Percentiles rank a stretch among this genome's conserved stretches.
phyloP scores from a whole-genome alignment of 1,140 invertebrate genomes.

The Caerostris darwini region DNA sequence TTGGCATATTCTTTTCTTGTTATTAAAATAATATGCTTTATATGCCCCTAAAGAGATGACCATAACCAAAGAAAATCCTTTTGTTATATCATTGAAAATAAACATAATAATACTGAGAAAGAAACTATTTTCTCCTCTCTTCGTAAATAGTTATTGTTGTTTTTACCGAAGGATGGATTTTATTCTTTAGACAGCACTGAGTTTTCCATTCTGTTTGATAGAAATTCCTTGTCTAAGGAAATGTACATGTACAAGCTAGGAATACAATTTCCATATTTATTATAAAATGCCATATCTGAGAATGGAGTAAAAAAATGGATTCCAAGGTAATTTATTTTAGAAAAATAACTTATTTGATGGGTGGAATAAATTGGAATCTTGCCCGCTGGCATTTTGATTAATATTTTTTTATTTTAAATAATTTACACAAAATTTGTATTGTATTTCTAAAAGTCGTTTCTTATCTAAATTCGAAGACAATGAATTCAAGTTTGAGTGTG shows the following conservation, averaged over 20 bases:
- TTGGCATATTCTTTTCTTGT: too few relatives aligned
- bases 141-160: neutral
- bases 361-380: conserved; percentile 28
- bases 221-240: neutral
- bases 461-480: neutral
- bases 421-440: neutral
- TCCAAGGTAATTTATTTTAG: conserved; percentile 39
- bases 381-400: neutral
- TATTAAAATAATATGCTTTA: neutral
- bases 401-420: neutral
- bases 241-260: neutral
- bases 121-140: neutral
- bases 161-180: neutral
- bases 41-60: neutral
- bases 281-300: conserved; percentile 27
- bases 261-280: conserved; percentile 48
- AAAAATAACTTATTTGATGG: conserved; percentile 16
- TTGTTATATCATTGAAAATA: conserved; percentile 14
- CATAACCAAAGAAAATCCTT: neutral
- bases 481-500: neutral
- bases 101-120: neutral
- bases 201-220: neutral
- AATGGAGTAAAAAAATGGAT: neutral
- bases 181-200: neutral
- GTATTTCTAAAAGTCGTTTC: neutral